Percentiles rank a stretch among this genome's conserved stretches.
These are phyloP conservation scores for Scaptomyza montana DNA, from an alignment of 1,140 invertebrate species.

Conservation along the genomic window DNA sequence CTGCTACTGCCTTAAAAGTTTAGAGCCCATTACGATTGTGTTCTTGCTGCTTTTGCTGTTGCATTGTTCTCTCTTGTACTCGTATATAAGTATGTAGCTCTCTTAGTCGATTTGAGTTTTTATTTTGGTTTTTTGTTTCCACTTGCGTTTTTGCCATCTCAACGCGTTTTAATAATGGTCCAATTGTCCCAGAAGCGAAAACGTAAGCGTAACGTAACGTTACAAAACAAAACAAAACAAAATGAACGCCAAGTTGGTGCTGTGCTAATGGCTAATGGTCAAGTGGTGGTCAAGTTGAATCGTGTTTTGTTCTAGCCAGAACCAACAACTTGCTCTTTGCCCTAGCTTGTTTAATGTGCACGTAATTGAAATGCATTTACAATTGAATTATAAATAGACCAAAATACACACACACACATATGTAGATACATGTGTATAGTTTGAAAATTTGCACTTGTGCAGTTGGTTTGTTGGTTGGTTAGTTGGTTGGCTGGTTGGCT, in stretches of 20 bases:
- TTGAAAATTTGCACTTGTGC: slow-evolving; percentile 56
- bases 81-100: slow-evolving; percentile 1
- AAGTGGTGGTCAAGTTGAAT: slow-evolving; percentile 63
- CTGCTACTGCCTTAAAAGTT: slow-evolving; percentile 36
- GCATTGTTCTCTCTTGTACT: slow-evolving; percentile 52
- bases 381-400: slow-evolving; percentile 82
- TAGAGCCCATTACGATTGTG: slow-evolving; percentile 38
- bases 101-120: slow-evolving; percentile 38
- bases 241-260: slow-evolving; percentile 58
- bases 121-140: slow-evolving; percentile 45
- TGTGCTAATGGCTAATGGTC: slow-evolving; percentile 58
- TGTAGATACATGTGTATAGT: slow-evolving; percentile 33
- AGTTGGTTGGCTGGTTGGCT: slow-evolving; percentile 6
- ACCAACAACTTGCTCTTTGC: slow-evolving; percentile 72
- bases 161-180: slow-evolving; percentile 81
- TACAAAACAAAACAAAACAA: slow-evolving; percentile 33
- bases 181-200: slow-evolving; percentile 75
- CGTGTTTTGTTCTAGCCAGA: slow-evolving; percentile 21
- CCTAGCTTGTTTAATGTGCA: slow-evolving; percentile 76
- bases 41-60: slow-evolving; percentile 45
- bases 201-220: slow-evolving; percentile 29
- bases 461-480: not conserved
- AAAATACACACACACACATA: slow-evolving; percentile 68
- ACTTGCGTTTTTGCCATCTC: slow-evolving; percentile 75
- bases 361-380: slow-evolving; percentile 83